Evolutionary conservation across 2,113 vertebrate species (phyloP), one percentile per base, ranked within the genome.

Genomic region (Aix galericulata): DNA sequence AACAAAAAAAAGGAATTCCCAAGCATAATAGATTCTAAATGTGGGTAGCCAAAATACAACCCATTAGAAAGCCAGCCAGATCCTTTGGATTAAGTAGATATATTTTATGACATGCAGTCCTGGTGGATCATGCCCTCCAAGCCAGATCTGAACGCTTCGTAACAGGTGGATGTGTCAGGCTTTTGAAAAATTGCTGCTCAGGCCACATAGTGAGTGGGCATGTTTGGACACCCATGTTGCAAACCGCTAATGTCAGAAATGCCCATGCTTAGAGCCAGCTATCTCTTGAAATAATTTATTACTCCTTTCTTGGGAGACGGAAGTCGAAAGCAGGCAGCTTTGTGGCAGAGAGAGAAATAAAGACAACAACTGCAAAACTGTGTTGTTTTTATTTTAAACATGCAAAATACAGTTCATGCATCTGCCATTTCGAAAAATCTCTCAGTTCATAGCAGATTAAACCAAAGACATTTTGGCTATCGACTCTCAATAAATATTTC

Each of bases 401-500:
- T 99, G 99, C 99, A 99, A 98, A 98, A 99, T 98, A 99, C 98
- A 98, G 94, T 97, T 98, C 99, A 99, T 99, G 98, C 98, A 98
- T 97, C 98, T 98, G 98, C 97, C 95, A 96, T 96, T 96, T 97
- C 97, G 95, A 98, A 98, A 98, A 99, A 97, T 95, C 95, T 97
- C 87, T 96, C 95, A 68, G 83, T 97, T 94, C 91, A 91, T 91
- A 98, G 97, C 97, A 98, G 98, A 98, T 97, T 97, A 97, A 97
- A 97, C 97, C 98, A 97, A 98, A 97, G 97, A 97, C 96, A 94
- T 98, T 98, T 98, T 96, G 97, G 92, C 98, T 98, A 97, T 97
- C 94, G 32, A 97, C 97, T 86, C 96, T 96, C 98, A 96, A 88
- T 97, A 98, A 97, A 96, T 98, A 96, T 98, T 98, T 98, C 98